Base-by-base conservation (phyloP, 2,797 vertebrate genomes). In the Prionace glauca region DNA sequence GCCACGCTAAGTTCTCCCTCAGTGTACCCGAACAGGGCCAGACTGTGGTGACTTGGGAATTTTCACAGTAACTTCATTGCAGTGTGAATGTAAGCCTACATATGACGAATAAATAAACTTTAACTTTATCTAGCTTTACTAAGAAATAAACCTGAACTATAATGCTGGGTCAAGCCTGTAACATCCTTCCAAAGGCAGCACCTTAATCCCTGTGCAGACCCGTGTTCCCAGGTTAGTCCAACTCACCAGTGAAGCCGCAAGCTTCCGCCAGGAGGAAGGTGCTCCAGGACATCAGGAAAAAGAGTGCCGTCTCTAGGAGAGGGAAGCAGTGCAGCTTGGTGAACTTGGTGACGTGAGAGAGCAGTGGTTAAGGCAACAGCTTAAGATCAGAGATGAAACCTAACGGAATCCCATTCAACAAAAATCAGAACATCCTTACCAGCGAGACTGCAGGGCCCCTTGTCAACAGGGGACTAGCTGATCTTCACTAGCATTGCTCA, bases 281-380 rank as follows among this genome's bases (percentile, higher is more conserved):
- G 97, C 99, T 99, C 99, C 99, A 99, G 90, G 99, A 99, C 98
- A 99, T 99, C 96, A 99, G 97, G 97, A 99, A 99, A 97, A 99
- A 99, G 95, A 99, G 98, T 0, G 99, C 99, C 0, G 99, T 99
- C 98, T 99, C 99, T 98, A 99, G 98, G 96, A 99, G 97, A 3
- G 99, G 99, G 97, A 99, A 99, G 96, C 98, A 99, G 97, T 99
- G 99, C 96, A 99, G 97, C 97, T 99, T 99, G 95, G 99, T 99
- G 97, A 99, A 99, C 97, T 99, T 99, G 0, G 99, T 99, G 97
- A 99, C 99, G 98, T 99, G 96, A 32, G 95, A 99, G 99, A 97
- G 98, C 95, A 96, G 87, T 67, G 95, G 71, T 95, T 86, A 95
- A 96, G 77, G 65, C 32, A 69, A 67, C 26, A 87, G 8, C 0